Evolutionary conservation across 1,140 invertebrate species (phyloP).

Genomic region (Bemisia tabaci): DNA sequence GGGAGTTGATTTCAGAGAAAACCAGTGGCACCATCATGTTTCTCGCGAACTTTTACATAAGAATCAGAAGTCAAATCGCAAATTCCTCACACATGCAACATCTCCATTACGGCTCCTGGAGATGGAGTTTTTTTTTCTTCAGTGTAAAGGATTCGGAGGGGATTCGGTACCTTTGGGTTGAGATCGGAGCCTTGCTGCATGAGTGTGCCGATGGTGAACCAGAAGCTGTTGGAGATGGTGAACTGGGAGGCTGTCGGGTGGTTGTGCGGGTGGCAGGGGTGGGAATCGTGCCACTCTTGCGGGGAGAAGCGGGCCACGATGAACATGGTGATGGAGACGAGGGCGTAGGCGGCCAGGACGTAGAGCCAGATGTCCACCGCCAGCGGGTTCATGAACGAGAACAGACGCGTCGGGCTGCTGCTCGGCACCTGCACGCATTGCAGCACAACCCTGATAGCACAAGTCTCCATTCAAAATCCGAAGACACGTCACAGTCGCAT

Average conservation of each 20-base stretch:
- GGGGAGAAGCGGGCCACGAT: constrained; percentile 49
- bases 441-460: not conserved
- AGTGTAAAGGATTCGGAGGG: too few species aligned
- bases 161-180: constrained; percentile 58
- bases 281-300: constrained; percentile 61
- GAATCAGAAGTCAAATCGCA: too few species aligned
- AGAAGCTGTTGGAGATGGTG: constrained; percentile 45
- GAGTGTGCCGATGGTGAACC: constrained; percentile 63
- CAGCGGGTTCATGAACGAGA: constrained; percentile 77
- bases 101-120: too few species aligned
- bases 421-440: constrained; percentile 41
- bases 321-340: constrained; percentile 70
- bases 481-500: too few species aligned
- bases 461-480: not conserved
- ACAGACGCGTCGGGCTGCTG: constrained; percentile 56
- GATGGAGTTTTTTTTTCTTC: too few species aligned
- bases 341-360: constrained; percentile 57
- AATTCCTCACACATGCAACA: too few species aligned
- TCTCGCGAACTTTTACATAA: too few species aligned
- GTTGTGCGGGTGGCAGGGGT: constrained; percentile 54
- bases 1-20: too few species aligned
- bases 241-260: constrained; percentile 53
- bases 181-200: constrained; percentile 72
- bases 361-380: constrained; percentile 74
- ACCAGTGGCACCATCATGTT: too few species aligned